phyloP scores from a whole-genome alignment of 2,113 vertebrate species.

The Sialia sialis region DNA sequence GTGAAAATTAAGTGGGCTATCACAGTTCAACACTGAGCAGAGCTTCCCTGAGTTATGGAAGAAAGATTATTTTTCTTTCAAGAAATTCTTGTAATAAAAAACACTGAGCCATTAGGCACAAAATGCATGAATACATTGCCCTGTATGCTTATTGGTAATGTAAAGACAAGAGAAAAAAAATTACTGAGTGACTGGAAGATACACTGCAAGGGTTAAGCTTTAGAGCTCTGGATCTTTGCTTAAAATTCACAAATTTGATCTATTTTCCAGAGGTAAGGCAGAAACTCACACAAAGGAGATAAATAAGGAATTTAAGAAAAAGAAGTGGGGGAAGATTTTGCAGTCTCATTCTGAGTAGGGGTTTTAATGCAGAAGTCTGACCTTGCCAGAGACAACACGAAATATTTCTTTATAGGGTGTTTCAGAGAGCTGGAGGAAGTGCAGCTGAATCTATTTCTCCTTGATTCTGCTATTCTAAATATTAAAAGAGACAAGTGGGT shows the following conservation, averaged over 20 bases:
- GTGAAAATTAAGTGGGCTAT: background rate
- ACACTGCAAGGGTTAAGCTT: background rate
- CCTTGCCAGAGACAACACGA: background rate
- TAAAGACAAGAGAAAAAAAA: background rate
- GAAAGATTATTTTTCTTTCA: background rate
- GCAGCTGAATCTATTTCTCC: background rate
- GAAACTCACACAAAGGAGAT: background rate
- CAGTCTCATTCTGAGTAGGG: background rate
- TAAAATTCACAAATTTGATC: background rate
- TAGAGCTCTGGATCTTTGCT: background rate
- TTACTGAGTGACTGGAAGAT: background rate
- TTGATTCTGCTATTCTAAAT: background rate
- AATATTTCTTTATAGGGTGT: background rate
- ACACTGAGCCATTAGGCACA: background rate
- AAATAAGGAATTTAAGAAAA: background rate
- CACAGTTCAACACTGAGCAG: background rate
- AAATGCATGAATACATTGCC: background rate
- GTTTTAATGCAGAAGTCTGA: background rate
- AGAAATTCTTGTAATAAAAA: background rate
- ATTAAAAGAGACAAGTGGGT: background rate
- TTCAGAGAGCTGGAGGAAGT: background rate
- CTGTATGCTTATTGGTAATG: background rate
- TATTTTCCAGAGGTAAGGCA: background rate
- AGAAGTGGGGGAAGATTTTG: background rate
- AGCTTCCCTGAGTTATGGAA: background rate